A percentile compares a stretch with the other conserved stretches of the same genome.
These are phyloP conservation scores for Arothron firmamentum DNA, from an alignment of 2,113 vertebrate genomes.

Conservation along the genomic window DNA sequence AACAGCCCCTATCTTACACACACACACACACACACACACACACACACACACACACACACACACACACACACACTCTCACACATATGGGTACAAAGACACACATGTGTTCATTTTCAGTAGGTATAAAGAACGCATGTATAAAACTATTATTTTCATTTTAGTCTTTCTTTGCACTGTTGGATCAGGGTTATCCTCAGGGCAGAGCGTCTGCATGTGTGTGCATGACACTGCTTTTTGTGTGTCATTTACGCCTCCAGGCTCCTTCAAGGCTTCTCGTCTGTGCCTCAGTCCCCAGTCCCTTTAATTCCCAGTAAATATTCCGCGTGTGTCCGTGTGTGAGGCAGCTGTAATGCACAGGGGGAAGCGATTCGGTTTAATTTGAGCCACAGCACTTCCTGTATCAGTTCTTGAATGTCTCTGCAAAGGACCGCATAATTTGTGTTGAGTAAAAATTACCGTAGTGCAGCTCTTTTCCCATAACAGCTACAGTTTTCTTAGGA, in stretches of 20 bases:
- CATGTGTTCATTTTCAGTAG: conserved; percentile 1
- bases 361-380: conserved; percentile 32
- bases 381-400: conserved; percentile 34
- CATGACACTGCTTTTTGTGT: conserved; percentile 9
- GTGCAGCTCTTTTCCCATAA: conserved; percentile 43
- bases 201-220: conserved; percentile 11
- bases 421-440: conserved; percentile 41
- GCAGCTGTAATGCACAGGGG: neutral
- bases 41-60: conserved; percentile 25
- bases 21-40: conserved; percentile 17
- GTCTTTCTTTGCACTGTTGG: conserved; percentile 14
- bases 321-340: neutral
- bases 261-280: conserved; percentile 22
- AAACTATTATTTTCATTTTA: neutral
- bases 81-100: conserved; percentile 24
- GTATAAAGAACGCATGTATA: conserved; percentile 24
- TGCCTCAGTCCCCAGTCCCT: conserved; percentile 27
- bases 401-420: conserved; percentile 35
- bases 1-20: conserved; percentile 51
- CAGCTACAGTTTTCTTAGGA: conserved; percentile 43
- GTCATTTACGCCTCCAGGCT: conserved; percentile 37
- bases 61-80: conserved; percentile 23
- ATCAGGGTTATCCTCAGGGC: conserved; percentile 19
- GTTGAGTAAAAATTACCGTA: conserved; percentile 39
- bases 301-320: conserved; percentile 28